Percentiles rank a stretch among this genome's conserved stretches.
These are phyloP conservation scores for Fregata magnificens DNA, from an alignment of 2,113 vertebrate species.

Conservation along the genomic window DNA sequence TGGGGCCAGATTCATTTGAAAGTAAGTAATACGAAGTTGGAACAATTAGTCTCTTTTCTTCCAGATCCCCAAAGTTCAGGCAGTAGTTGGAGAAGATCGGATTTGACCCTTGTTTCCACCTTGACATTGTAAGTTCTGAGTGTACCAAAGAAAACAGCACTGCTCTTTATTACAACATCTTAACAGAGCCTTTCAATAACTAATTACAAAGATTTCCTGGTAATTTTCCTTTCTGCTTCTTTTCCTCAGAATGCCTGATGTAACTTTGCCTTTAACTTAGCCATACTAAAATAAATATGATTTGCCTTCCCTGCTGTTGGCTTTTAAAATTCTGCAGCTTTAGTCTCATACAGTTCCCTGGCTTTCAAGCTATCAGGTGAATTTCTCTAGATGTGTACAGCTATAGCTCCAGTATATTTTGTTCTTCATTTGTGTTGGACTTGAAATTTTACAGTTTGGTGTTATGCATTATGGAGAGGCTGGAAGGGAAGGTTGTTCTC, in stretches of 20 bases:
- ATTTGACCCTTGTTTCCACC: neutral
- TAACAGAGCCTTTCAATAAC: conserved; percentile 1
- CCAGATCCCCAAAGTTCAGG: neutral
- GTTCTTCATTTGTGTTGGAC: conserved; percentile 66
- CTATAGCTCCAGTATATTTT: conserved; percentile 8
- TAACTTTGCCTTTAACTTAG: conserved; percentile 3
- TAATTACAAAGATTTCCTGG: neutral
- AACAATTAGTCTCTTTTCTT: neutral
- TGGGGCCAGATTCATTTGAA: conserved; percentile 2
- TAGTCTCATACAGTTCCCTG: neutral
- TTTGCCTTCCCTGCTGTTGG: neutral
- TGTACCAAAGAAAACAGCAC: neutral
- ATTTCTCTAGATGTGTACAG: conserved; percentile 19
- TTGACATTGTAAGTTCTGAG: neutral
- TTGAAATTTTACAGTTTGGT: conserved; percentile 54
- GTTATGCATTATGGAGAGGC: conserved; percentile 57
- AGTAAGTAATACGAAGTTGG: conserved; percentile 9
- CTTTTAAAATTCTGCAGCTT: neutral
- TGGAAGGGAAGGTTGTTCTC: conserved; percentile 64
- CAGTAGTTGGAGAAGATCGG: neutral
- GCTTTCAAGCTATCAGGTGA: conserved; percentile 39
- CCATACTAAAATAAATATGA: neutral
- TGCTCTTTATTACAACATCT: neutral
- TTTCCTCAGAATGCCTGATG: neutral
- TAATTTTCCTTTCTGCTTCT: neutral